Conservation (phyloP, 2,113 vertebrate species). For the Heliornis fulica region DNA sequence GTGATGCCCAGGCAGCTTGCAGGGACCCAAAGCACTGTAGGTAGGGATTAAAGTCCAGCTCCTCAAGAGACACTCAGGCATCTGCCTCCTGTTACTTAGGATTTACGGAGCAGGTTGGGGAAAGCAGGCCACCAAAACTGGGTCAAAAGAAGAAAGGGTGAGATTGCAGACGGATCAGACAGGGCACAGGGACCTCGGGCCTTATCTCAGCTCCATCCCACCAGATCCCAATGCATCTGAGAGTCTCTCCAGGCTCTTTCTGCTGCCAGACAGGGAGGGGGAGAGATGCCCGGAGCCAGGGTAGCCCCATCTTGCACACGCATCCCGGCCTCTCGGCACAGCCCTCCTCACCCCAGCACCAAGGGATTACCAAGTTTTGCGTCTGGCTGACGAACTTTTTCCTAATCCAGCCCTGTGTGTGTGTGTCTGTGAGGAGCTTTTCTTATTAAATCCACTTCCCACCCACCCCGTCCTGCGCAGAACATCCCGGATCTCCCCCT, state of each 20-base stretch:
- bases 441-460: neutral
- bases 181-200: neutral
- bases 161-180: accelerated
- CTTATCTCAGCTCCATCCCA: neutral
- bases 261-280: neutral
- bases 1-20: accelerated
- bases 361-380: neutral
- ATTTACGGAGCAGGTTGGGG: neutral
- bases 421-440: neutral
- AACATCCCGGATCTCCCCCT: neutral
- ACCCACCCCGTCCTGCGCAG: neutral
- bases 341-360: neutral
- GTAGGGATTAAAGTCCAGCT: neutral
- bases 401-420: neutral
- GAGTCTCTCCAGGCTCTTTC: neutral
- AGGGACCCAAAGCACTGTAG: neutral
- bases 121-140: neutral
- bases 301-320: neutral
- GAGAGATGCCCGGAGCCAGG: neutral
- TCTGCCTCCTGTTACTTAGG: neutral
- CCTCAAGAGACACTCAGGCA: neutral
- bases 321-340: neutral
- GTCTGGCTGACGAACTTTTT: neutral
- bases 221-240: neutral
- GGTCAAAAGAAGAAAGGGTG: neutral